Percentiles rank a stretch among this genome's conserved stretches.
Evolutionary conservation across 2,888 invertebrate genomes (phyloP).

Genomic region (Drosophila rellima): DNA sequence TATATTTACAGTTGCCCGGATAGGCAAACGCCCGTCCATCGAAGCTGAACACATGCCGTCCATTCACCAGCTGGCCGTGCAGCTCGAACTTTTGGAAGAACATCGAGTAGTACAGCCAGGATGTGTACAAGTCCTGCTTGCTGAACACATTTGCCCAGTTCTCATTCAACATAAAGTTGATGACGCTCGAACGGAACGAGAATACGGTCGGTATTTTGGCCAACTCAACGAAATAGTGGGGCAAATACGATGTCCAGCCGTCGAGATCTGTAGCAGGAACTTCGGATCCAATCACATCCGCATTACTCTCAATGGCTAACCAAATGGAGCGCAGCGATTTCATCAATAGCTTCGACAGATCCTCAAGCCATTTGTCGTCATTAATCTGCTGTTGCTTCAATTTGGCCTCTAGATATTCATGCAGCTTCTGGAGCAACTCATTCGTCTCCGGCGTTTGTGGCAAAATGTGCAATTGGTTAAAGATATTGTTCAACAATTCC

Average conservation of each 20-base stretch:
- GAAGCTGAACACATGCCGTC: conserved; percentile 95
- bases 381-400: conserved; percentile 87
- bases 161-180: conserved; percentile 88
- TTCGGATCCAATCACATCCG: conserved; percentile 24
- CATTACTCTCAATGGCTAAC: conserved; percentile 50
- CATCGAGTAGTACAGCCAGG: conserved; percentile 84
- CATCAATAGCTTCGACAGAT: conserved; percentile 87
- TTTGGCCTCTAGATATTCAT: conserved; percentile 89
- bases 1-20: conserved; percentile 93
- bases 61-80: conserved; percentile 90
- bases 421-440: conserved; percentile 88
- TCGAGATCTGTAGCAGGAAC: conserved; percentile 36
- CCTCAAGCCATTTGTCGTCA: conserved; percentile 88
- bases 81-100: conserved; percentile 89
- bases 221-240: conserved; percentile 85
- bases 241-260: conserved; percentile 66
- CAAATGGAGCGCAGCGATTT: conserved; percentile 87
- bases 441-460: conserved; percentile 89
- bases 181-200: conserved; percentile 87
- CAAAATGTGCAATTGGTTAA: conserved; percentile 87
- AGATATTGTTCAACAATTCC: conserved; percentile 87
- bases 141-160: conserved; percentile 87
- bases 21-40: conserved; percentile 93
- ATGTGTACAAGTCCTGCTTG: conserved; percentile 37
- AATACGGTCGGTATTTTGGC: conserved; percentile 87